phyloP scores from a whole-genome alignment of 2,113 vertebrate genomes.

The Semnopithecus entellus region DNA sequence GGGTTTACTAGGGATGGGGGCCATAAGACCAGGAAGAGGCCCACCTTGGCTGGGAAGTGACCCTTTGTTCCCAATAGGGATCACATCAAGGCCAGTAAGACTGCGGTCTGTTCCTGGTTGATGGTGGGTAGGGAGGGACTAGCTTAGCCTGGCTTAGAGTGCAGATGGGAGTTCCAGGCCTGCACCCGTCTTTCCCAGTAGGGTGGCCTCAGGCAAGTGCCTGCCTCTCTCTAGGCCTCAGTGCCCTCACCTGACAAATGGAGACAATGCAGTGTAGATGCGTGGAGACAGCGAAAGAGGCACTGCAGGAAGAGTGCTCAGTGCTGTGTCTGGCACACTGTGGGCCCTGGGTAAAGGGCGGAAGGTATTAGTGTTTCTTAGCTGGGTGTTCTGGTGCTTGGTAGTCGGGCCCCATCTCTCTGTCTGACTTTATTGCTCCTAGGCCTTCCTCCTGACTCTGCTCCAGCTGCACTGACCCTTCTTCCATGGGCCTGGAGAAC shows the following conservation, averaged over 20 bases:
- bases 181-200: fast-evolving
- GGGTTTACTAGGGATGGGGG: not conserved
- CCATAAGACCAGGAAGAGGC: not conserved
- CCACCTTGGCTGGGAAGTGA: not conserved
- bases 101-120: fast-evolving
- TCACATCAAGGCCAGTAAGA: not conserved
- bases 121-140: not conserved
- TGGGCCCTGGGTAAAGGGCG: not conserved
- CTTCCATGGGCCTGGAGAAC: not conserved
- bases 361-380: not conserved
- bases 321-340: not conserved
- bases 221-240: not conserved
- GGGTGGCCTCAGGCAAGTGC: not conserved
- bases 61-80: not conserved
- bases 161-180: not conserved
- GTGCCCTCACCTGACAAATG: not conserved
- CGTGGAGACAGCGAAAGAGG: not conserved
- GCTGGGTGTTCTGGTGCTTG: not conserved
- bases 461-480: not conserved
- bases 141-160: not conserved
- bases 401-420: fast-evolving
- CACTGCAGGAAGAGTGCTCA: fast-evolving
- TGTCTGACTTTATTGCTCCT: not conserved
- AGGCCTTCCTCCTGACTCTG: not conserved
- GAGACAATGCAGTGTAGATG: not conserved